Base-by-base conservation (phyloP, 1,140 invertebrate species). In the Neodiprion pinetum region DNA sequence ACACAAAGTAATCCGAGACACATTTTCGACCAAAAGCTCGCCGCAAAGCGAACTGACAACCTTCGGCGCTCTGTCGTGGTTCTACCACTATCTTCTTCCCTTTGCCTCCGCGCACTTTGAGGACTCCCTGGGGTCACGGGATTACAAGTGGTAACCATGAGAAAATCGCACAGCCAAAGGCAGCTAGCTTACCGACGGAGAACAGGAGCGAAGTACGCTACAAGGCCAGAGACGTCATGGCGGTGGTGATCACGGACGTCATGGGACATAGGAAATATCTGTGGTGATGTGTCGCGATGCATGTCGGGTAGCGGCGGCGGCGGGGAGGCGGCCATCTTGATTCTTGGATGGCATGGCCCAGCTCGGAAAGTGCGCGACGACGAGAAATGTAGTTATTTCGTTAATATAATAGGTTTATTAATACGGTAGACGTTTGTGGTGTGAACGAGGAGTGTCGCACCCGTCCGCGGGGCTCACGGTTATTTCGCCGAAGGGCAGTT, bases 281-380 rank as follows among this genome's bases (percentile, higher is more conserved):
- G 53, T 61, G 53, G n/a, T 61, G 53, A 61, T 61, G 53, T 40
- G 53, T 17, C 82, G 83, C 77, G 80, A 76, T 84, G 84, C 83
- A 80, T 82, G 77, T 81, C 80, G 84, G 84, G 82, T 80, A 82
- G 78, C 80, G 76, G 81, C 80, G 84, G 84, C 80, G 79, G 81
- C 78, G 70, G 74, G 73, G 73, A 77, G 76, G 72, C 83, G 80
- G 85, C 86, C 87, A 88, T 88, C 84, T 61, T 61, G 53, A 61
- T 61, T 61, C 53, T 87, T 87, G 85, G 84, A 84, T 86, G 81
- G 86, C 84, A 88, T 88, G 87, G 83, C 80, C 81, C 81, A 82
- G 79, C 78, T 74, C 72, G 75, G 67, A 75, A 73, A 76, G 74
- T 75, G 74, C 77, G 76, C 76, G 79, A 77, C 70, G 76, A 80